These are phyloP conservation scores for Choristoneura rosaceana DNA, from an alignment of 2,888 invertebrate genomes.

Conservation along the genomic window DNA sequence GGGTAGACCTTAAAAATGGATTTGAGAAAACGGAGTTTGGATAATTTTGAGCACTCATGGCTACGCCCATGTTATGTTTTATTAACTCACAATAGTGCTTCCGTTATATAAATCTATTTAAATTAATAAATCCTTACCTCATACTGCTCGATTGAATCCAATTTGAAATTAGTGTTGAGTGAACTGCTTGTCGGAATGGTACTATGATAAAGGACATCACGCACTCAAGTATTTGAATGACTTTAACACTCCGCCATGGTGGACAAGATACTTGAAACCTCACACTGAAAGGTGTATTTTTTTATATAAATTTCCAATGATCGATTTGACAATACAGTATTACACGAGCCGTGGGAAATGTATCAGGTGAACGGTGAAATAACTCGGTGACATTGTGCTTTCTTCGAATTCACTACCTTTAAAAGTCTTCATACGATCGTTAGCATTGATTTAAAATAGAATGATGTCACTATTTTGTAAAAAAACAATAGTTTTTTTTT, in stretches of 20 bases:
- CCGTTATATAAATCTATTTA: not conserved
- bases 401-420: not conserved
- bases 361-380: not conserved
- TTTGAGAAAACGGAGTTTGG: not conserved
- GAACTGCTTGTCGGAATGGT: conserved; percentile 54
- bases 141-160: conserved; percentile 74
- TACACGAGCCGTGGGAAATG: conserved; percentile 2
- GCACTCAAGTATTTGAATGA: conserved; percentile 45
- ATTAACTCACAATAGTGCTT: not conserved
- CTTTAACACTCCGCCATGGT: conserved; percentile 29
- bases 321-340: conserved; percentile 12
- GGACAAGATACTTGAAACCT: conserved; percentile 1
- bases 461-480: not conserved
- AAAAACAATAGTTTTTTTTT: too few relatives aligned
- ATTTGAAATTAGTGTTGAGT: conserved; percentile 65
- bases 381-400: not conserved
- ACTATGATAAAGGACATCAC: conserved; percentile 65
- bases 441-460: not conserved
- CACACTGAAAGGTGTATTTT: not conserved
- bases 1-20: not conserved
- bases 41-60: not conserved
- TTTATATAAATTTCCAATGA: conserved; percentile 16
- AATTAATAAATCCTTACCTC: conserved; percentile 61
- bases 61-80: too few relatives aligned
- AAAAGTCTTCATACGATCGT: not conserved